Percentiles rank a stretch among this genome's conserved stretches.
Conservation (phyloP, 2,113 vertebrate species). For the Corythornis madagascariensis region DNA sequence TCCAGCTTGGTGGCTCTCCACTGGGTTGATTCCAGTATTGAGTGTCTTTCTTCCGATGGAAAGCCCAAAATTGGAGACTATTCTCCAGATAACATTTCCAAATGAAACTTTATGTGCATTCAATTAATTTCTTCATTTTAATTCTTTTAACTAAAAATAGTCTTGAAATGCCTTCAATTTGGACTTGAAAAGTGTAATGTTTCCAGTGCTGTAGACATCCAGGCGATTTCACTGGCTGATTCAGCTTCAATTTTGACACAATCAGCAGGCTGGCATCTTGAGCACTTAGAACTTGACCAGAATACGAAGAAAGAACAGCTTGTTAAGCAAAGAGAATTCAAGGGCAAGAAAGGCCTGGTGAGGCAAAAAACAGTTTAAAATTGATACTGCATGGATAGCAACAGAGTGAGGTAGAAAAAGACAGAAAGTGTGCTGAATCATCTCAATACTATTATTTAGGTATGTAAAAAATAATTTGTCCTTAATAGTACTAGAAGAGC, state of each 20-base stretch:
- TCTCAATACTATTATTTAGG: not conserved
- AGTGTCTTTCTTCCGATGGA: not conserved
- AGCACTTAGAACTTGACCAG: conserved; percentile 26
- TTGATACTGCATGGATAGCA: not conserved
- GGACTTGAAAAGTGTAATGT: not conserved
- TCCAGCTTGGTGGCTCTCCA: not conserved
- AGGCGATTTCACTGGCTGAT: conserved; percentile 27
- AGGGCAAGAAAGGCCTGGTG: conserved; percentile 22
- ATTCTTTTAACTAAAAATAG: conserved; percentile 1
- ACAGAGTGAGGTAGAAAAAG: not conserved
- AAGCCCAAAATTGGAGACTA: not conserved
- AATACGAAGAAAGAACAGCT: conserved; percentile 43
- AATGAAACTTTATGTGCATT: not conserved
- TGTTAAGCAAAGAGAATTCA: conserved; percentile 57
- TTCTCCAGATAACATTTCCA: not conserved
- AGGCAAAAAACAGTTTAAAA: conserved; percentile 32
- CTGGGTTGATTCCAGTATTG: not conserved
- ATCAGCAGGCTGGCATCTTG: conserved; percentile 36
- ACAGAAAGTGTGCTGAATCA: not conserved
- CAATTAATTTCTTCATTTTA: not conserved
- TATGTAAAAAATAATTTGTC: not conserved
- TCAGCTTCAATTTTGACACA: conserved; percentile 41
- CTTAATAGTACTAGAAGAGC: not conserved
- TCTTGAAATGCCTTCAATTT: conserved; percentile 20
- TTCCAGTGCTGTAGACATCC: conserved; percentile 10